Base-by-base conservation (phyloP, 2,888 invertebrate species). In the Sepioteuthis lessoniana region DNA sequence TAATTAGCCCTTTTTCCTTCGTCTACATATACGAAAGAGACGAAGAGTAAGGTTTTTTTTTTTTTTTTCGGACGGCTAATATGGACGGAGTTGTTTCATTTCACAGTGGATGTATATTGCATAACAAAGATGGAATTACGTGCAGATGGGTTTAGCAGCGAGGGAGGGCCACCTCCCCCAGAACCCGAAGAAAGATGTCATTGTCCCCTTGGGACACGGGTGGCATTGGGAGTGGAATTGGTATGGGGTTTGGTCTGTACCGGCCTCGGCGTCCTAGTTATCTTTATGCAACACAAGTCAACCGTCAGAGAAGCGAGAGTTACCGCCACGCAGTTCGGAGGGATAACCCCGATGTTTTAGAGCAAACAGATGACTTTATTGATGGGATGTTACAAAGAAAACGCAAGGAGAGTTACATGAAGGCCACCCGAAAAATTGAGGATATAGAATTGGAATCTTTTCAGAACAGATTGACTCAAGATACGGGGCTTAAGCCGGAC, bases 211-310 rank as follows among this genome's bases (percentile, higher is more conserved):
- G 96, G 96, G 97, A 97, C 94, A 95, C 96, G 47, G 95, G 95
- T 91, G 93, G 93, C 38, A 50, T 93, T 60, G 55, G 93, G 19
- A 96, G 96, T 42, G 97, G 96, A 46, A 95, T 97, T 46, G 96
- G 97, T n/a, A 96, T 97, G 95, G 96, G 97, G 35, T 97, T 97
- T 94, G 96, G 96, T 46, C 95, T 97, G 50, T 97, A 97, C 95
- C 95, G 97, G 46, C 97, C 97, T 19, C 95, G 97, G 16, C 95
- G 97, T 21, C 96, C 97, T 0, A 97, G 97, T 94, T 97, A 97
- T 95, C 97, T 97, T 10, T 96, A 96, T 94, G 97, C 97, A 35
- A 97, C 97, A 25, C 96, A 97, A 94, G 95, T 95, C 13, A 95
- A 95, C 76, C 95, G 96, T 16, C 96, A 96, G 90, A 95, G 97